These are phyloP conservation scores for Cacoxenus indagator DNA, from an alignment of 2,888 invertebrate genomes.

Conservation along the genomic window DNA sequence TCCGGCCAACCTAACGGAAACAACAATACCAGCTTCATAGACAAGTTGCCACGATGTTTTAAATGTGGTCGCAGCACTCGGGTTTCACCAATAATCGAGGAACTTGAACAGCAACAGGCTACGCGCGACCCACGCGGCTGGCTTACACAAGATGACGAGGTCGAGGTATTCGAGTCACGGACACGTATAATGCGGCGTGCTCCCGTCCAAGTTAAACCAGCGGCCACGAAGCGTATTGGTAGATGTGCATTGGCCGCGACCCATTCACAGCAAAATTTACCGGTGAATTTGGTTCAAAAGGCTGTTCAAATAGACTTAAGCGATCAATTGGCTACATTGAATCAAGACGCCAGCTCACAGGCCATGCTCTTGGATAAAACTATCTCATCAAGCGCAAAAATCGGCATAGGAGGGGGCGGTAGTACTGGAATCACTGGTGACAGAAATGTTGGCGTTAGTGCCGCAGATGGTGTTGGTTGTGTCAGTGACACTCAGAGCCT, in stretches of 20 bases:
- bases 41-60: constrained; percentile 45
- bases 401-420: too few species aligned
- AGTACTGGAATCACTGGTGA: too few species aligned
- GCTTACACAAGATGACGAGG: constrained; percentile 34
- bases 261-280: constrained; percentile 31
- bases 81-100: constrained; percentile 48
- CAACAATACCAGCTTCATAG: neutral
- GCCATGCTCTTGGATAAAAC: too few species aligned
- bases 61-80: constrained; percentile 47
- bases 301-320: constrained; percentile 36
- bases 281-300: constrained; percentile 30
- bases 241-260: neutral
- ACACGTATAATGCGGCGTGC: constrained; percentile 41
- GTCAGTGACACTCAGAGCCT: constrained; percentile 1
- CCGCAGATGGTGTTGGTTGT: neutral
- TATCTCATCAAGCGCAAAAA: too few species aligned
- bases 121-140: constrained; percentile 18
- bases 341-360: constrained; percentile 29
- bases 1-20: neutral
- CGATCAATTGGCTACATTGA: constrained; percentile 38
- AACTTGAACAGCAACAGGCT: constrained; percentile 33
- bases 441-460: too few species aligned
- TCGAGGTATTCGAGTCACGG: constrained; percentile 46
- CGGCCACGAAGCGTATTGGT: neutral
- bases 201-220: neutral